phyloP scores from a whole-genome alignment of 2,113 vertebrate species.

The Coregonus clupeaformis region DNA sequence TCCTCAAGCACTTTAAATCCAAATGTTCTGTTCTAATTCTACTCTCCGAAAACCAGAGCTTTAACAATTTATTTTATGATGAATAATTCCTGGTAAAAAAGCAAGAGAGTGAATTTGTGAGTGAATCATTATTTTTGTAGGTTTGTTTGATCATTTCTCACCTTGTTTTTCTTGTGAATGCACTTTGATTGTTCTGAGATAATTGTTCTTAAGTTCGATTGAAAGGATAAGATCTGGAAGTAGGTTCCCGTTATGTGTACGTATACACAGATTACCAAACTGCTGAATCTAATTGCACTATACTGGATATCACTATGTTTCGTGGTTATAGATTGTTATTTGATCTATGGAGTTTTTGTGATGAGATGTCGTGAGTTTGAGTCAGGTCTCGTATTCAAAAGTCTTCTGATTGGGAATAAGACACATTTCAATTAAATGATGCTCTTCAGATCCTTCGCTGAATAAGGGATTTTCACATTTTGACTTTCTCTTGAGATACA shows the following conservation, averaged over 20 bases:
- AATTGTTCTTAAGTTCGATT: conserved; percentile 40
- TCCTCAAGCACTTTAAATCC: conserved; percentile 71
- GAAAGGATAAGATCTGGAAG: conserved; percentile 47
- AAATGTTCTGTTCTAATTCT: conserved; percentile 48
- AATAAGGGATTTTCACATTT: conserved; percentile 3
- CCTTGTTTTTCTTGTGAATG: conserved; percentile 17
- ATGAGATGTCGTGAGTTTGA: conserved; percentile 58
- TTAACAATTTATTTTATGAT: conserved; percentile 59
- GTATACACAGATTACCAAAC: conserved; percentile 72
- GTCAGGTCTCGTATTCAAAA: conserved; percentile 31
- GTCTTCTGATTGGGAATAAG: conserved; percentile 24
- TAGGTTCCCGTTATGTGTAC: conserved; percentile 68
- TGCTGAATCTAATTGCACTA: conserved; percentile 76
- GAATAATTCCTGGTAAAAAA: conserved; percentile 31
- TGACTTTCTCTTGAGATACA: neutral
- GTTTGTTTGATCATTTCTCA: neutral
- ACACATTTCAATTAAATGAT: conserved; percentile 25
- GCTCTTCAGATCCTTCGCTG: conserved; percentile 21
- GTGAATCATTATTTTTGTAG: neutral
- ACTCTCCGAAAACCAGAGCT: conserved; percentile 63
- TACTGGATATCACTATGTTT: conserved; percentile 62
- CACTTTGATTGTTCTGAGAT: conserved; percentile 27
- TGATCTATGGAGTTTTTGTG: conserved; percentile 46
- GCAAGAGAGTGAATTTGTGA: conserved; percentile 17
- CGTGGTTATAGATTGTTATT: conserved; percentile 52